Base-by-base conservation (phyloP, 2,888 invertebrate species). In the Carpatolechia fugitivella region DNA sequence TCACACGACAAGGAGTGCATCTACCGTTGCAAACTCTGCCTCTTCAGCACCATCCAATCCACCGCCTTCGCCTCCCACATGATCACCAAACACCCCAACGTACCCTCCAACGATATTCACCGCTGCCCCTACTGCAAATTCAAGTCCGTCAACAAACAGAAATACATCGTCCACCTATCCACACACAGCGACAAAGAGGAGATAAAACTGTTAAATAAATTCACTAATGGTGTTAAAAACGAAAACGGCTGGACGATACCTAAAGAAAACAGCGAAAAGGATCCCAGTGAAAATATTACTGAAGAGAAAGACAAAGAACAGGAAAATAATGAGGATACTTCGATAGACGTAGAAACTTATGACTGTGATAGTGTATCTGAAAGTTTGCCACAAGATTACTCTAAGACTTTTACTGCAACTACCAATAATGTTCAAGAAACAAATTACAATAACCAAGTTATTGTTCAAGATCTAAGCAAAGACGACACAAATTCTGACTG, bases 41-140 rank as follows among this genome's bases (percentile, higher is more conserved):
- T 93, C 0, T 97, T 96, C 78, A 93, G 93, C 10, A 93, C 95
- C 65, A 96, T 97, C 63, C 95, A 96, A 77, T 95, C 96, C 54
- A 94, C 94, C 5, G 92, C 94, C 0, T 95, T 95, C 76, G 94
- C 96, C 68, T 89, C 92, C 16, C 97, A 97, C 74, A 90, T 97
- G 72, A 92, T 94, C 65, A 94, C 93, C 53, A 95, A 95, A 72
- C 97, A 97, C 79, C 95, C 96, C 0, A 93, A 93, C 24, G 77
- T 92, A 58, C 93, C 92, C 56, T 90, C 92, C 29, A 90, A 90
- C 8, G 90, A 94, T 13, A 82, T 95, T 65, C 93, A 92, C 67
- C 85, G 90, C 3, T 94, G 94, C 66, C 82, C 88, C 0, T 88
- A 90, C 65, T 94, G 94, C 65, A 81, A 91, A 30, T 94, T 92